phyloP scores from a whole-genome alignment of 2,113 vertebrate species.

The Gnathonemus longibarbis region DNA sequence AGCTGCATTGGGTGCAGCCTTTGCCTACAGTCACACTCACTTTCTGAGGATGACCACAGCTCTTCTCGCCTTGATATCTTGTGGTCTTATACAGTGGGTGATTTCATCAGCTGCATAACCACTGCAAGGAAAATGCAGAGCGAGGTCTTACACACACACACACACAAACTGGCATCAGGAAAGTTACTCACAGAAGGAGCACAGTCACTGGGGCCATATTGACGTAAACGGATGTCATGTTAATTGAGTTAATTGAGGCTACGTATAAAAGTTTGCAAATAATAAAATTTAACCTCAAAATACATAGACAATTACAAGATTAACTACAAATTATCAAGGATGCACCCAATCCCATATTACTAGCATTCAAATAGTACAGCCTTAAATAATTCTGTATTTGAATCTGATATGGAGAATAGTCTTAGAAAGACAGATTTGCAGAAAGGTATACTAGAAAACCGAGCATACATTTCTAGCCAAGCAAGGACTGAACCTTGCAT shows the following conservation, averaged over 20 bases:
- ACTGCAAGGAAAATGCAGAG: constrained; percentile 55
- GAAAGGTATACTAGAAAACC: not conserved
- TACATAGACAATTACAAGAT: not conserved
- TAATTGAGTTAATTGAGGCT: not conserved
- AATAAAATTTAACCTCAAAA: not conserved
- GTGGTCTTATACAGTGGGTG: constrained; percentile 94
- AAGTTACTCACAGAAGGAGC: not conserved
- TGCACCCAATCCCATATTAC: not conserved
- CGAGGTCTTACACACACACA: not conserved
- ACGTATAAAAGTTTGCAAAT: not conserved
- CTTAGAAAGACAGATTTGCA: not conserved
- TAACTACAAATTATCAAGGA: not conserved
- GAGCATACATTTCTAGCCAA: not conserved
- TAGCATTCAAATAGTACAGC: not conserved
- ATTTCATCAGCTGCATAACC: constrained; percentile 97
- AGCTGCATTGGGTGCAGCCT: not conserved
- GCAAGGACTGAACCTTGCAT: not conserved
- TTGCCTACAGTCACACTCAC: constrained; percentile 47
- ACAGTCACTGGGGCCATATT: not conserved
- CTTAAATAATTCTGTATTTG: not conserved
- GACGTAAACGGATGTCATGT: not conserved
- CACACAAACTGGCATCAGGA: not conserved
- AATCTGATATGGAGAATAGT: not conserved
- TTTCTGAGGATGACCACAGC: constrained; percentile 97
- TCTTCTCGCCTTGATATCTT: constrained; percentile 93